Evolutionary conservation across 30 jellyfish, hydroid and myxozoan species (phyloP), one percentile per base, ranked within the genome.

Genomic region (Cassiopea xamachana): DNA sequence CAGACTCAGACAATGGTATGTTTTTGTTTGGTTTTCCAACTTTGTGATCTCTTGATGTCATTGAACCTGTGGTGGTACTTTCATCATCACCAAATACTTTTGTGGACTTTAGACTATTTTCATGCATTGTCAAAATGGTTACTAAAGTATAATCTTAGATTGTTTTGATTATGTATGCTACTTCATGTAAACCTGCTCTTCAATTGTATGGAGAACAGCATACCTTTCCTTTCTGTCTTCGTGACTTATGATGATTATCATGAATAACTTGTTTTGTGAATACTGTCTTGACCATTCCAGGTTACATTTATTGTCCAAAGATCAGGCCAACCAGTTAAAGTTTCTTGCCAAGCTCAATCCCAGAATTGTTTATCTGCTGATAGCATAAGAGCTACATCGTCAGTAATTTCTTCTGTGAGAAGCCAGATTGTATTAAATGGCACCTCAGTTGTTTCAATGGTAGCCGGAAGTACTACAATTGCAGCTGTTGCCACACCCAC

Each of bases 321-420:
- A 4, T 13, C 90, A 17, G 95, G 95, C 15, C 50, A 60, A 39
- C 80, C 95, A 2, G 91, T 88, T 10, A 80, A 80, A 5, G 95
- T 88, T n/a, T 50, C 76, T 47, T 88, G 95, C 87, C 55, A 89
- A 69, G 95, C 95, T 7, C 95, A 88, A 15, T 78, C 87, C 13
- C 75, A 78, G 58, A 48, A 19, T 14, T 78, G 87, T 78, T 59
- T 48, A 8, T 0, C 51, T 1, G 17, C 73, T 6, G 27, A 19
- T 7, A 14, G 27, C 9, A 51, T 13, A 43, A 16, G n/a, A 55
- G 59, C 4, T 17, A 68, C 8, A 47, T 44, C 91, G 39, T 46
- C 91, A 64, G 74, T 2, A 59, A 59, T 59, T 59, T 59, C 69
- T 59, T 59, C 69, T 14, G 8, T 59, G 69, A 59, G 69, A 3